phyloP scores from a whole-genome alignment of 2,113 vertebrate species.

The Thamnaconus septentrionalis region DNA sequence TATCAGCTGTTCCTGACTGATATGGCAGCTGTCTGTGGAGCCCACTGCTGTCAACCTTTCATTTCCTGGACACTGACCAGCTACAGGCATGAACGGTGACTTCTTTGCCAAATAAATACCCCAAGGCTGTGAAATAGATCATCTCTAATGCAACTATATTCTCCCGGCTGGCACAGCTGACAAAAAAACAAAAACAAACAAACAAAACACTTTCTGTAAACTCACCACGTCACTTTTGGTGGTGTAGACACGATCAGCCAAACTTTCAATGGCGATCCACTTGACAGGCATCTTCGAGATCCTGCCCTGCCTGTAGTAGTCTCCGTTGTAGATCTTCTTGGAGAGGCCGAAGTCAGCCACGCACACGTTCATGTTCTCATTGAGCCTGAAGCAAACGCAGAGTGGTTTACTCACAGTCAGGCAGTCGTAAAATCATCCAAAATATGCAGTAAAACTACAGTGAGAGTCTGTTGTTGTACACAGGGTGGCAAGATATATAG shows the following conservation, averaged over 20 bases:
- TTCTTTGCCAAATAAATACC: not conserved
- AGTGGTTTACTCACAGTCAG: not conserved
- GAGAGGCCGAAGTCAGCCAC: constrained; percentile 93
- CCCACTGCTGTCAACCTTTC: too few species aligned
- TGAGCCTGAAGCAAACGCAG: constrained; percentile 75
- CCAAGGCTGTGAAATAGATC: not conserved
- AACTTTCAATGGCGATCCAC: constrained; percentile 92
- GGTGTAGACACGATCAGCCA: constrained; percentile 91
- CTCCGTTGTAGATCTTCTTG: constrained; percentile 93
- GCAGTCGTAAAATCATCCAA: not conserved
- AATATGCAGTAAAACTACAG: not conserved
- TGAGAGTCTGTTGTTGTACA: not conserved
- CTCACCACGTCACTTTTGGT: constrained; percentile 91
- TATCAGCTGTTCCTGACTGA: constrained; percentile 18
- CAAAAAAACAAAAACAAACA: not conserved
- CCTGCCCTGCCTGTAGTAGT: constrained; percentile 91
- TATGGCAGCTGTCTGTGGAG: constrained; percentile 1
- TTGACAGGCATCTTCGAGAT: constrained; percentile 95
- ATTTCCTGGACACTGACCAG: too few species aligned
- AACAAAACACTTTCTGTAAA: not conserved
- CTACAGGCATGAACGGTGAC: too few species aligned
- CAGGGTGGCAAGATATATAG: not conserved
- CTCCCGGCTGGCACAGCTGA: too few species aligned
- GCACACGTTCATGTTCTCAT: constrained; percentile 92
- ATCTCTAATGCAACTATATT: too few species aligned